These are phyloP conservation scores for Ochlodes sylvanus DNA, from an alignment of 2,888 invertebrate genomes.

Conservation along the genomic window DNA sequence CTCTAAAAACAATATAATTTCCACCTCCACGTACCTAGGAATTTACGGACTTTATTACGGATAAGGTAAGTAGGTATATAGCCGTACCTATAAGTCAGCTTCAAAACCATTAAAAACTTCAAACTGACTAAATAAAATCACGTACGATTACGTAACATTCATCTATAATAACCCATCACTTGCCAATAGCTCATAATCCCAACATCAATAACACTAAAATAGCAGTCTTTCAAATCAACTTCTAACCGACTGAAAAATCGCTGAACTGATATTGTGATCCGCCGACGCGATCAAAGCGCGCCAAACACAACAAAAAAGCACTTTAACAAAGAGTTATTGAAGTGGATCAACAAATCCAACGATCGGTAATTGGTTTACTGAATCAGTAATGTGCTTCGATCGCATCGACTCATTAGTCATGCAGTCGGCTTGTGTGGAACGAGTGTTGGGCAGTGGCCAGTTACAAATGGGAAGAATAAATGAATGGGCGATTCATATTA, in stretches of 20 bases:
- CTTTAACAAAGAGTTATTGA: slow-evolving; percentile 30
- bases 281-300: slow-evolving; percentile 31
- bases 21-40: no score
- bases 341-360: slow-evolving; percentile 23
- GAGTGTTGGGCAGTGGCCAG: background rate
- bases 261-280: slow-evolving; percentile 28
- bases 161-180: no score
- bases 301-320: slow-evolving; percentile 35
- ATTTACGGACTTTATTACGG: no score
- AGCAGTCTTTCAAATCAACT: slow-evolving; percentile 17
- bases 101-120: no score
- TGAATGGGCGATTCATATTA: no score
- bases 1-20: no score
- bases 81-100: no score
- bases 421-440: background rate
- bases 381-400: slow-evolving; percentile 22
- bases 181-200: background rate
- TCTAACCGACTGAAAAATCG: background rate
- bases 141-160: no score
- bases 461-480: background rate
- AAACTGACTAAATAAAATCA: no score
- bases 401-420: slow-evolving; percentile 20
- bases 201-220: slow-evolving; percentile 19
- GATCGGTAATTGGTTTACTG: slow-evolving; percentile 24
- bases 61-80: no score